Evolutionary conservation across 2,888 invertebrate genomes (phyloP), one percentile per base, ranked within the genome.

Genomic region (Apoderus coryli): DNA sequence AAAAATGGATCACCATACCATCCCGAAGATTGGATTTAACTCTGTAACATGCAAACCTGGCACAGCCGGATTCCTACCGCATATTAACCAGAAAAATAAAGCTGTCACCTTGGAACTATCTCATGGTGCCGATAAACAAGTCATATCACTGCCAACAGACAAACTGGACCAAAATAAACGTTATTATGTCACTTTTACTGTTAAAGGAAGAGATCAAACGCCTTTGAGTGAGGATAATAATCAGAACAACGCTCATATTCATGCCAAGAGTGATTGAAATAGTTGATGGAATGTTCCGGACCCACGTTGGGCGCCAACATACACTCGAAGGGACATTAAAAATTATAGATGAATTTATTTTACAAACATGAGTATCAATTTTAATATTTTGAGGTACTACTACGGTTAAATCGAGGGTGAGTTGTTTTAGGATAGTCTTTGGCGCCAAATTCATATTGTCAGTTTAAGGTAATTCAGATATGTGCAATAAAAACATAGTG

Each of bases 181-280:
- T 51, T 90, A 89, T 60, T 88, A 85, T 56, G 88, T 90, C 35
- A 89, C 88, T 28, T 88, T 90, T 53, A 88, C 88, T 15, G 85
- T 90, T 3, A 82, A 82, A 56, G 82, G 82, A 29, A 61, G 66
- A n/a, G 72, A 72, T 26, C 65, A 61, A 29, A 55, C 60, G 11
- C 42, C 44, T 16, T 34, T 46, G 3, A 46, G 43, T 31, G 48
- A 37, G 11, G 48, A 43, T 31, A 37, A 36, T 24, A 38, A 34
- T 10, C 37, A 40, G 10, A 34, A 31, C 11, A 38, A 41, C 10
- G 46, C 47, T 27, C 42, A 64, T 46, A 47, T 58, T 52, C 47
- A 64, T 58, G 43, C 56, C 40, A 49, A 66, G 56, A 56, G 59
- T 53, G 59, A 55, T 48, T 48, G 31, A 41, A 27, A 31, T 13